Conservation (phyloP, 2,888 invertebrate species). For the Philhelius pedissequus region DNA sequence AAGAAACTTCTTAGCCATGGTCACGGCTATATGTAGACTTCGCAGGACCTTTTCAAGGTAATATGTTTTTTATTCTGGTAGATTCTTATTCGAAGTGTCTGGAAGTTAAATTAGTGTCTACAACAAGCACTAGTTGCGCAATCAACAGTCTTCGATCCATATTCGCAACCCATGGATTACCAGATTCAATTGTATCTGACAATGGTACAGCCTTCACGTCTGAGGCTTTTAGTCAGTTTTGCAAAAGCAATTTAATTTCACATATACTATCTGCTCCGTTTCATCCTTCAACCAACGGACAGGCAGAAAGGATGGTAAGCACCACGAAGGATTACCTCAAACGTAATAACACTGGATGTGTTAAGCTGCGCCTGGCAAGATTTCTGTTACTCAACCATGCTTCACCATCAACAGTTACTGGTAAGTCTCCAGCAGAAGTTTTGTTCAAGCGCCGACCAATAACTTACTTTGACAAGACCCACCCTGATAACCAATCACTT, state of each 20-base stretch:
- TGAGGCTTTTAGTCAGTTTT: background rate
- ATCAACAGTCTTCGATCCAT: slow-evolving; percentile 7
- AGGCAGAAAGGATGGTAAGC: background rate
- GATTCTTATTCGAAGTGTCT: background rate
- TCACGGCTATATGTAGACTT: background rate
- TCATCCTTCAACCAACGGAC: background rate
- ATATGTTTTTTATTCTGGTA: background rate
- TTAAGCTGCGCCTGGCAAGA: background rate
- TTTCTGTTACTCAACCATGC: background rate
- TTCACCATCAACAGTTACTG: background rate
- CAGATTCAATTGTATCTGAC: slow-evolving; percentile 41
- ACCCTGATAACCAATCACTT: no score
- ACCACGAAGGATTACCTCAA: background rate
- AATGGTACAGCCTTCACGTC: slow-evolving; percentile 11
- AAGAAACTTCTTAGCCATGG: background rate
- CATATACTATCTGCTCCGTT: slow-evolving; percentile 41
- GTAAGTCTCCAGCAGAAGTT: background rate
- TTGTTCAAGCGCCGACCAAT: background rate
- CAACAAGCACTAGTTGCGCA: slow-evolving; percentile 15
- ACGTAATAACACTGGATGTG: background rate
- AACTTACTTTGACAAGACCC: background rate
- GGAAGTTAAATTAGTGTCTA: background rate
- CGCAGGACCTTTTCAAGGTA: background rate
- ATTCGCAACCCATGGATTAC: slow-evolving; percentile 39
- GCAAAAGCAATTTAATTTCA: background rate